These are phyloP conservation scores for Andrena praecox DNA, from an alignment of 2,888 invertebrate species.

Conservation along the genomic window DNA sequence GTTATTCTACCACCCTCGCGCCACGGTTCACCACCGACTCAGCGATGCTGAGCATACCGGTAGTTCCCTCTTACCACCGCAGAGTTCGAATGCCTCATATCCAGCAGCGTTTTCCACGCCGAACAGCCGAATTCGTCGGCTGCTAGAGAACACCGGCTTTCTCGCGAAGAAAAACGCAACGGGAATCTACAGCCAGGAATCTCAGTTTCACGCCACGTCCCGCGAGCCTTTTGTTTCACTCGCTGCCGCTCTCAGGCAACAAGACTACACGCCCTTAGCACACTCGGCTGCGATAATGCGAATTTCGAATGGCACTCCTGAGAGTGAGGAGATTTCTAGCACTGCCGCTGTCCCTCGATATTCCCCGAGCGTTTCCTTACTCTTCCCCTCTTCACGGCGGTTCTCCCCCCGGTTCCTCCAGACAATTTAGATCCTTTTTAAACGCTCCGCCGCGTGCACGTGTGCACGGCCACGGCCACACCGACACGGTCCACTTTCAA, in stretches of 20 bases:
- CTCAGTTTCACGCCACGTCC: slow-evolving; percentile 10
- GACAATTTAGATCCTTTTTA: slow-evolving; percentile 73
- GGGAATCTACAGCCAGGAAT: not conserved
- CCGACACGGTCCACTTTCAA: slow-evolving; percentile 61
- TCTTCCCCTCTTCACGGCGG: not conserved
- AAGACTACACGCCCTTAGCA: slow-evolving; percentile 34
- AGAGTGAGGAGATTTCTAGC: slow-evolving; percentile 47
- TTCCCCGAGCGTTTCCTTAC: slow-evolving; percentile 18
- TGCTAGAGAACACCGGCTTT: too few species aligned
- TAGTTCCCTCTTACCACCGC: too few species aligned
- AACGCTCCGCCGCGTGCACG: slow-evolving; percentile 50
- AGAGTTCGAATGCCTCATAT: too few species aligned
- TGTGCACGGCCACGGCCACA: slow-evolving; percentile 28
- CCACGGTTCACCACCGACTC: too few species aligned
- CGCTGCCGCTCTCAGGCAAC: slow-evolving; percentile 26
- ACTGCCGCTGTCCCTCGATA: slow-evolving; percentile 51
- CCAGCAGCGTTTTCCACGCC: too few species aligned
- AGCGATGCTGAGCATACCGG: too few species aligned
- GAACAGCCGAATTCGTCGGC: too few species aligned
- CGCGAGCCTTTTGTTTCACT: slow-evolving; percentile 38
- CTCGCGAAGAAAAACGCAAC: not conserved
- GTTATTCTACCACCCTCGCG: too few species aligned
- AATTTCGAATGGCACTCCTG: slow-evolving; percentile 49
- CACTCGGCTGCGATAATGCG: slow-evolving; percentile 56
- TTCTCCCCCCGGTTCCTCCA: slow-evolving; percentile 47